These are phyloP conservation scores for Leucophenga maculata DNA, from an alignment of 2,888 invertebrate genomes.

Conservation along the genomic window DNA sequence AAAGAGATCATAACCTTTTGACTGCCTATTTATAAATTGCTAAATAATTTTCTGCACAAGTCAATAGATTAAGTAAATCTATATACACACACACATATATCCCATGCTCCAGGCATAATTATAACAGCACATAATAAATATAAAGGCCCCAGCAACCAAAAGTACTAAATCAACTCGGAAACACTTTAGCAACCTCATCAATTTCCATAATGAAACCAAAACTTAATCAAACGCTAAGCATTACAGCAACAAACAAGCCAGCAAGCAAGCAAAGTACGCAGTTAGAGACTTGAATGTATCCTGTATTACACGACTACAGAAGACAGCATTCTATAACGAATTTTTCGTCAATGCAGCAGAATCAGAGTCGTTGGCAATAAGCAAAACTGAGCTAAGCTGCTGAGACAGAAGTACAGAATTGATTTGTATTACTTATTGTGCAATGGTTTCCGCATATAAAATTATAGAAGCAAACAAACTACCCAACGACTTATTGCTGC, in stretches of 20 bases:
- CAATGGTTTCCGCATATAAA: neutral
- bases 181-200: constrained; percentile 39
- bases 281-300: no score
- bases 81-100: no score
- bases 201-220: constrained; percentile 47
- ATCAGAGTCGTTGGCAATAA: neutral
- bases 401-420: constrained; percentile 1
- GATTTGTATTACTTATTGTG: constrained; percentile 1
- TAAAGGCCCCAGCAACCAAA: no score
- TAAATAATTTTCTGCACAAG: no score
- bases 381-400: neutral
- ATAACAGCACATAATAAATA: no score
- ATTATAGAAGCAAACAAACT: no score
- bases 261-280: neutral
- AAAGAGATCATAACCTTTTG: no score
- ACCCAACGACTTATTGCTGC: neutral
- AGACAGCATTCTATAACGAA: neutral
- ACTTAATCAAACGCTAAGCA: constrained; percentile 40
- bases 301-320: no score
- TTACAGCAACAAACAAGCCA: constrained; percentile 25
- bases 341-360: constrained; percentile 18
- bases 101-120: no score
- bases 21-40: no score
- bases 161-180: neutral
- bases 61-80: no score